Percentiles rank a stretch among this genome's conserved stretches.
These are phyloP conservation scores for Ameiurus melas DNA, from an alignment of 2,113 vertebrate species.

Conservation along the genomic window DNA sequence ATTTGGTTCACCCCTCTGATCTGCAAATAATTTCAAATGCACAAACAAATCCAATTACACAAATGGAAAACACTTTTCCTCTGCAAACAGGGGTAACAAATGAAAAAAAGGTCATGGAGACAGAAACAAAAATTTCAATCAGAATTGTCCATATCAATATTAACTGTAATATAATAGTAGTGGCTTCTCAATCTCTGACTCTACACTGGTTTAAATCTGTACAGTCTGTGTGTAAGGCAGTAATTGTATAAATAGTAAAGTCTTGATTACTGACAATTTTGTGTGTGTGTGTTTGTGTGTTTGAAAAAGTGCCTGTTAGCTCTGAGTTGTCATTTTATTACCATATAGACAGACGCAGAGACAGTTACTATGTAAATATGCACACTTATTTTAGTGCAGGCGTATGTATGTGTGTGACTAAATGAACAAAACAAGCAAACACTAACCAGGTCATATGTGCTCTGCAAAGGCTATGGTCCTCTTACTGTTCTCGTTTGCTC, in stretches of 20 bases:
- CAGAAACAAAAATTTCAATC: background rate
- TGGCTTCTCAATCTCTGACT: background rate
- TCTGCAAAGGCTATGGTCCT: conserved; percentile 23
- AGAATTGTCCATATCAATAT: conserved; percentile 22
- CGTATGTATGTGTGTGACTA: conserved; percentile 1
- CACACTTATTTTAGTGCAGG: background rate
- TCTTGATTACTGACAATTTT: conserved; percentile 6
- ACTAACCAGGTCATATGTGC: conserved; percentile 25
- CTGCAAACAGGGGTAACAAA: background rate
- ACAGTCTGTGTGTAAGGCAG: background rate
- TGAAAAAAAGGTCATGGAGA: background rate
- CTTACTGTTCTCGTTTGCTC: conserved; percentile 4
- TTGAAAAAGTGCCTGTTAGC: background rate
- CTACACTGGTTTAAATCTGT: background rate
- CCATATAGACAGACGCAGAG: background rate
- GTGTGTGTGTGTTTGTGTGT: background rate
- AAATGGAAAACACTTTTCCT: background rate
- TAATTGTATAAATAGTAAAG: background rate
- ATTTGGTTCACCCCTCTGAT: conserved; percentile 17
- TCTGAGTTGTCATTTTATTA: background rate
- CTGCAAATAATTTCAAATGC: conserved; percentile 14
- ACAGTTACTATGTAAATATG: background rate
- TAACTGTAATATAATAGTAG: background rate
- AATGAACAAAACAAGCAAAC: conserved; percentile 11
- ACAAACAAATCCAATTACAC: background rate